Evolutionary conservation across 1,140 invertebrate species (phyloP).

Genomic region (Xylocopa sonorina): DNA sequence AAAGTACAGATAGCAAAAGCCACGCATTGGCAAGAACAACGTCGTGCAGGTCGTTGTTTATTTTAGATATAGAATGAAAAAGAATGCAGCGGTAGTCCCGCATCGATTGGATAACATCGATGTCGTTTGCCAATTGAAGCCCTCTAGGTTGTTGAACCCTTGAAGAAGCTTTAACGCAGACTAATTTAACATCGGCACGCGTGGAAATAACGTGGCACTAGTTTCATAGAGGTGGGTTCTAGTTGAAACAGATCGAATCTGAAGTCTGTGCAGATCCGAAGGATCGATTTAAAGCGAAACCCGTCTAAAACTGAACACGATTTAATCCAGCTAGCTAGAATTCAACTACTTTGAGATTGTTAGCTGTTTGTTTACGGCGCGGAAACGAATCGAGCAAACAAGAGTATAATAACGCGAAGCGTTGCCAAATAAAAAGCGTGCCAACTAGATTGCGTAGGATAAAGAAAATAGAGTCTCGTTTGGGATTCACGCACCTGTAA

Average conservation of each 20-base stretch:
- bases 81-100: slow-evolving; percentile 16
- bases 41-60: slow-evolving; percentile 31
- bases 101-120: slow-evolving; percentile 59
- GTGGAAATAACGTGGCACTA: background rate
- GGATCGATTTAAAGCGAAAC: too few relatives aligned
- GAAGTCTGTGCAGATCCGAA: background rate
- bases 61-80: slow-evolving; percentile 42
- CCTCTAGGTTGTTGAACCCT: slow-evolving; percentile 41
- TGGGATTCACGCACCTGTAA: slow-evolving; percentile 65
- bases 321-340: background rate
- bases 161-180: background rate
- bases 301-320: background rate
- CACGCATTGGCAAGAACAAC: slow-evolving; percentile 36
- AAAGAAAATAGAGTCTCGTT: slow-evolving; percentile 14
- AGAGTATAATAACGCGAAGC: background rate
- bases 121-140: slow-evolving; percentile 52
- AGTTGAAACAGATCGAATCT: too few relatives aligned
- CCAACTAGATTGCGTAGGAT: slow-evolving; percentile 33
- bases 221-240: too few relatives aligned
- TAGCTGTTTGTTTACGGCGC: slow-evolving; percentile 11
- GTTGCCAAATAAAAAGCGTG: slow-evolving; percentile 44
- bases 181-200: slow-evolving; percentile 27
- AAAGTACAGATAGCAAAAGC: too few relatives aligned
- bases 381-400: slow-evolving; percentile 30
- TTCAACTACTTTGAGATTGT: slow-evolving; percentile 7